Base-by-base conservation (phyloP, 2,888 invertebrate species). In the Hirtodrosophila confusa region DNA sequence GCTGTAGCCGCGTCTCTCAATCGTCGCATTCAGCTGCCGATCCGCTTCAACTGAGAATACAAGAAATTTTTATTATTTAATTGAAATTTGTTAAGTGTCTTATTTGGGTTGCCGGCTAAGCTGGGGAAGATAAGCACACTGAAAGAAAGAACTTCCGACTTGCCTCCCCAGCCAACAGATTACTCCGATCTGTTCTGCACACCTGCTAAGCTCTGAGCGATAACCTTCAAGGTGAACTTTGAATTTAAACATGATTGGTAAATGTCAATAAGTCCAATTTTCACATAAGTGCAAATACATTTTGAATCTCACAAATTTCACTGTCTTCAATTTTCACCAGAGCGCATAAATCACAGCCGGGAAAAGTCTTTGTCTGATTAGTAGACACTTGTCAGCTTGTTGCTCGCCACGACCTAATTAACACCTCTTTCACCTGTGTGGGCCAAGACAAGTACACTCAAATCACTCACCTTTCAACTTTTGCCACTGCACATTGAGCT, bases 1-100 rank as follows among this genome's bases (percentile, higher is more conserved):
- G 66, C 90, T 91, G 40, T 91, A 90, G 55, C 90, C 91, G 39
- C 92, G 89, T 53, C 85, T 85, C 53, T 89, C 87, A 23, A 90
- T 69, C 0, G 89, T 90, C 7, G 89, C 79, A 41, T 90, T 89
- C 35, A 91, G 61, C 71, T 92, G 91, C 3, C 87, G 82, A 79
- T 92, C 91, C 39, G 91, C 92, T 82, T 92, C 91, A 67, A 88
- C 92, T 92, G 17, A 17, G 17, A 17, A 17, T 17, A 17, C 17
- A 17, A 17, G 1, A 27, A 27, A 27, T 27, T 27, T 27, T 1
- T 27, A 2, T 17, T 17, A 17, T 17, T 17, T 17, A 17, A 17
- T 17, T 17, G 17, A 17, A 17, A 17, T 17, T 17, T 17, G 17
- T 17, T 17, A 17, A 17, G 17, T 17, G 17, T 17, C 17, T 17